phyloP scores from a whole-genome alignment of 2,797 vertebrate species.

The Synaphobranchus kaupii region DNA sequence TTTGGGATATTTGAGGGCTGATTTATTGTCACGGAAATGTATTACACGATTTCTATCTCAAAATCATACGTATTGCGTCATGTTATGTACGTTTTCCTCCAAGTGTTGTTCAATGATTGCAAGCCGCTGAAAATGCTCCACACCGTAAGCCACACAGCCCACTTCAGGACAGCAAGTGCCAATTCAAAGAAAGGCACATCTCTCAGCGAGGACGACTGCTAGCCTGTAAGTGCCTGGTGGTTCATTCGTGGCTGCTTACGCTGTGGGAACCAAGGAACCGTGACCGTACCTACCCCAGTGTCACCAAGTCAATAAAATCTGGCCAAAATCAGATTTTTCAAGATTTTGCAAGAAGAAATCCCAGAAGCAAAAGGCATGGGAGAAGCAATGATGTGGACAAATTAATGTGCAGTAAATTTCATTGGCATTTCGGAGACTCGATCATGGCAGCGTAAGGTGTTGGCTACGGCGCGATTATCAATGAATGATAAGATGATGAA shows the following conservation, averaged over 20 bases:
- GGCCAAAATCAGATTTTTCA: not conserved
- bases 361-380: not conserved
- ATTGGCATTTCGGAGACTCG: not conserved
- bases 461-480: constrained; percentile 37
- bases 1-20: not conserved
- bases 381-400: not conserved
- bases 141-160: not conserved
- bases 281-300: not conserved
- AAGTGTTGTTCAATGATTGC: not conserved
- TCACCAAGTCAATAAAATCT: not conserved
- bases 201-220: not conserved
- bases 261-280: not conserved
- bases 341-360: not conserved
- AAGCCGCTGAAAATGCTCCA: not conserved
- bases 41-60: not conserved
- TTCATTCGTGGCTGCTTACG: not conserved
- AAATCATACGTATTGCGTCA: not conserved
- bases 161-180: not conserved
- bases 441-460: not conserved
- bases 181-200: not conserved
- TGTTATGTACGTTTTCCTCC: not conserved
- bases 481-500: constrained; percentile 53
- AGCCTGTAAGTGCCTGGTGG: not conserved
- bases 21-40: not conserved
- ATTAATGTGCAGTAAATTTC: constrained; percentile 1